A percentile compares a stretch with the other conserved stretches of the same genome.
Conservation (phyloP, 2,113 vertebrate species). For the Hippolais icterina region DNA sequence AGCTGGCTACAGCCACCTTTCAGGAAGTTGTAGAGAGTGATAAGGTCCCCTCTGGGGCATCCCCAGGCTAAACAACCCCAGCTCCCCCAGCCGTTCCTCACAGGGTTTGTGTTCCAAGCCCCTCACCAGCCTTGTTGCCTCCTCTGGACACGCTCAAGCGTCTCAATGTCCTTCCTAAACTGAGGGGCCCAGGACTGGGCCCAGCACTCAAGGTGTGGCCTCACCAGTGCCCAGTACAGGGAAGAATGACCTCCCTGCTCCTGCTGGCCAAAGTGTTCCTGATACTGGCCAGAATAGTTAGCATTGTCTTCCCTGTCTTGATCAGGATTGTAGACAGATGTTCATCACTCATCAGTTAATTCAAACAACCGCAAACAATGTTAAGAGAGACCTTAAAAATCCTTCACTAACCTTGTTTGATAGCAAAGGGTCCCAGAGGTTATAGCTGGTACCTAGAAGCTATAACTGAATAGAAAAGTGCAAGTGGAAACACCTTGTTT, state of each 20-base stretch:
- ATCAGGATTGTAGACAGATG: not conserved
- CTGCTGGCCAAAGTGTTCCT: not conserved
- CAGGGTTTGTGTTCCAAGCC: not conserved
- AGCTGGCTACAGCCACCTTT: too few species aligned
- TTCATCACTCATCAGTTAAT: not conserved
- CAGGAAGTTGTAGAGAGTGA: too few species aligned
- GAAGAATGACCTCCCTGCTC: not conserved
- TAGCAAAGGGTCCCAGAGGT: not conserved
- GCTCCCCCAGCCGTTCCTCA: not conserved
- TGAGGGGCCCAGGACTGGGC: not conserved
- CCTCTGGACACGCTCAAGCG: rapidly evolving
- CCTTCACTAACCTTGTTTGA: not conserved
- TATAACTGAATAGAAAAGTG: not conserved
- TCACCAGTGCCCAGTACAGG: not conserved
- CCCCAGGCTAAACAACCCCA: not conserved
- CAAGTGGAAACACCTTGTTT: not conserved
- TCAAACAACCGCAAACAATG: not conserved
- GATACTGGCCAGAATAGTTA: not conserved
- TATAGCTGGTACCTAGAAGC: not conserved
- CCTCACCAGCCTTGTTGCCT: not conserved
- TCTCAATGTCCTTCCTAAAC: not conserved
- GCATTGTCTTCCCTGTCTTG: not conserved
- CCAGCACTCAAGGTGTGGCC: not conserved
- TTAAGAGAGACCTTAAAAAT: not conserved
- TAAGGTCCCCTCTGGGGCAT: too few species aligned